phyloP scores from a whole-genome alignment of 2,797 vertebrate genomes.

The Parauchenoglanis punctatus region DNA sequence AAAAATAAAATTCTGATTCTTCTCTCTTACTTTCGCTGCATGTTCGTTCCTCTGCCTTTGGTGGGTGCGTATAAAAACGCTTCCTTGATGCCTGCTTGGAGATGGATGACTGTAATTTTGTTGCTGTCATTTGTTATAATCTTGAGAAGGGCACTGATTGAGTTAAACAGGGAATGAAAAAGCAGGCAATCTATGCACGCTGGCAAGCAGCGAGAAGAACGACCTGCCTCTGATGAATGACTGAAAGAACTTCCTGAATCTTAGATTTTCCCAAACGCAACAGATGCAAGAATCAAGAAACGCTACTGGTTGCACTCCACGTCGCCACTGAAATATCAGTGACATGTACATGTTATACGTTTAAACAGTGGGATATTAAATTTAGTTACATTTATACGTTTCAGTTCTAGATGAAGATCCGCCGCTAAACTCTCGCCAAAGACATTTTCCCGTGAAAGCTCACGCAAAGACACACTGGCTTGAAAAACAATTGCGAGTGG shows the following conservation, averaged over 20 bases:
- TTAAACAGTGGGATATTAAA: neutral
- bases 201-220: slow-evolving; percentile 54
- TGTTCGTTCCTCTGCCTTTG: slow-evolving; percentile 20
- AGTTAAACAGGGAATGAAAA: slow-evolving; percentile 70
- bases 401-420: neutral
- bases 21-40: neutral
- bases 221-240: slow-evolving; percentile 44
- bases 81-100: slow-evolving; percentile 52
- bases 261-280: slow-evolving; percentile 31
- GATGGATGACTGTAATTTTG: slow-evolving; percentile 78
- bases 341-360: neutral
- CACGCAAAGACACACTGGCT: neutral
- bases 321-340: neutral
- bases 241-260: slow-evolving; percentile 33
- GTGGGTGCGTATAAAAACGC: slow-evolving; percentile 38
- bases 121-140: slow-evolving; percentile 71
- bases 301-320: neutral
- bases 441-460: neutral
- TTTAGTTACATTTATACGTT: neutral
- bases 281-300: neutral
- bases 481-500: neutral
- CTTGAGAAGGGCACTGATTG: slow-evolving; percentile 72
- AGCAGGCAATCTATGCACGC: slow-evolving; percentile 66
- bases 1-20: neutral
- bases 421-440: neutral